Base-by-base conservation (phyloP, 2,888 invertebrate species). In the Lasiommata megera region DNA sequence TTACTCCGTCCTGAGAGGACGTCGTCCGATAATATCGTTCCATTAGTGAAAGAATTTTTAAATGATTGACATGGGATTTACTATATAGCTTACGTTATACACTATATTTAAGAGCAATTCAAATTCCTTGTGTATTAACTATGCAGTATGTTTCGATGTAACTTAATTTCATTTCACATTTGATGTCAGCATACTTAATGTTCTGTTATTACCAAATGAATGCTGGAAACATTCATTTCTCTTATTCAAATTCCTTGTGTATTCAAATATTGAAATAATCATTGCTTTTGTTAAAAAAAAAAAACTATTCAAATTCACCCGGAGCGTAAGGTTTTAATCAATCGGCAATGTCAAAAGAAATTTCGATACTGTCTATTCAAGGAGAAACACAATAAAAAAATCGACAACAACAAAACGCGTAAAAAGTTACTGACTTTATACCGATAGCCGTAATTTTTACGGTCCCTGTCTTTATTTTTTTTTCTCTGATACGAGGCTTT, bases 281-380 rank as follows among this genome's bases (percentile, higher is more conserved):
- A 38, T 41, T 7, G n/a, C 46, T 41, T 53, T 52, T 37, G 28
- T 37, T 34, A 46, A 44, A 54, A 36, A 38, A n/a, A n/a, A 23
- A 56, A 46, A 58, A 37, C 31, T 17, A 38, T 58, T 56, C 16
- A 40, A 46, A 41, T 50, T 12, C 53, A 17, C n/a, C 44, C 11
- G 31, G 37, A 43, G 37, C 38, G 38, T 38, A 53, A 57, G 40
- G 16, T 59, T 63, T 57, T 62, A 62, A 62, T 63, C 55, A 62
- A 62, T 59, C 55, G 17, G 44, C 36, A 48, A 18, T 51, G 41
- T 56, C 41, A n/a, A 17, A 56, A 29, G 41, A 36, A 40, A 56
- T 38, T 60, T 43, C 34, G 28, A 41, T 51, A 34, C 11, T 14
- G 18, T 18, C 9, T 40, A 48, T 41, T 47, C 14, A 6, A 47